Percentiles rank a stretch among this genome's conserved stretches.
These are phyloP conservation scores for Lophotriccus pileatus DNA, from an alignment of 2,797 vertebrate species.

Conservation along the genomic window DNA sequence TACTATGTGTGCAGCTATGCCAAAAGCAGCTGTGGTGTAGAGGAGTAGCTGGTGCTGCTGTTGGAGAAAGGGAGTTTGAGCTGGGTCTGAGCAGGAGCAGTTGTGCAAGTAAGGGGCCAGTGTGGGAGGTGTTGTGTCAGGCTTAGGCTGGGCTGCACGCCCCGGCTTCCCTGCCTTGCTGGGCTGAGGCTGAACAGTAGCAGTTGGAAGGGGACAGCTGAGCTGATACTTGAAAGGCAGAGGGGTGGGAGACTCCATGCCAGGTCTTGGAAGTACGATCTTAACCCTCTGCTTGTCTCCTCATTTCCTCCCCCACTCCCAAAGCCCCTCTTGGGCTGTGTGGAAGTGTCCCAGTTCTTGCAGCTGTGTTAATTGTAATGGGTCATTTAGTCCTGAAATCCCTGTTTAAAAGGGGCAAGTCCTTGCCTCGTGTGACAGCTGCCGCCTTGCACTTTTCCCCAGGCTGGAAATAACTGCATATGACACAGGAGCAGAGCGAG, in stretches of 20 bases:
- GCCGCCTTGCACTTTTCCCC: conserved; percentile 64
- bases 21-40: fast-evolving
- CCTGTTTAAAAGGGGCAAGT: conserved; percentile 50
- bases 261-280: neutral
- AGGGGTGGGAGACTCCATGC: neutral
- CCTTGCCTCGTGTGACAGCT: conserved; percentile 62
- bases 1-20: fast-evolving
- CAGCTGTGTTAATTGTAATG: conserved; percentile 73
- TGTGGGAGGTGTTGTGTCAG: neutral
- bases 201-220: neutral
- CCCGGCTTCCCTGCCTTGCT: fast-evolving
- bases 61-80: neutral
- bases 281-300: neutral
- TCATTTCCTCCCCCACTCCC: conserved; percentile 13
- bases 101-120: neutral
- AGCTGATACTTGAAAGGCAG: neutral
- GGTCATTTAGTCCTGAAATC: conserved; percentile 70
- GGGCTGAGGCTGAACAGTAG: neutral
- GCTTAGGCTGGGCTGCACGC: neutral
- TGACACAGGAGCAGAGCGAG: conserved; percentile 52
- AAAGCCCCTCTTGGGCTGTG: conserved; percentile 2
- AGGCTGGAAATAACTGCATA: conserved; percentile 70
- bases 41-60: neutral
- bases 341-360: conserved; percentile 66
- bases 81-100: neutral